phyloP scores from a whole-genome alignment of 2,888 invertebrate species.

The Heliothis peltigera region DNA sequence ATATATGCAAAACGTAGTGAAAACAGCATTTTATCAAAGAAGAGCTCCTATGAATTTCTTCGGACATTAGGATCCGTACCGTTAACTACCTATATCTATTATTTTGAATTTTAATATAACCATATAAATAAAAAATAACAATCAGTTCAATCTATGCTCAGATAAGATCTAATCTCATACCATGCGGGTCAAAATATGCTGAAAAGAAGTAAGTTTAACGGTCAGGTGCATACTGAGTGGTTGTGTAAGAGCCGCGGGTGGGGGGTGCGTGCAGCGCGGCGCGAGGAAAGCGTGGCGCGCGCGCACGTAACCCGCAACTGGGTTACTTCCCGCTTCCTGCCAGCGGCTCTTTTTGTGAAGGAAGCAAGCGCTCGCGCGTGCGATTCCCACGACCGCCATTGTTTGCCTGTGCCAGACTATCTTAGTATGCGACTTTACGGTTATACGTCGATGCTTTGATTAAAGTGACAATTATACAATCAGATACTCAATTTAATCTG shows the following conservation, averaged over 20 bases:
- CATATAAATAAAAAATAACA: too few relatives aligned
- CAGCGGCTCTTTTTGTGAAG: slow-evolving; percentile 70
- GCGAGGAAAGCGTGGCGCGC: slow-evolving; percentile 76
- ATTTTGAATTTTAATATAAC: too few relatives aligned
- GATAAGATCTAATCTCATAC: too few relatives aligned
- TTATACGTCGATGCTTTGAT: background rate
- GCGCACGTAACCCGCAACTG: slow-evolving; percentile 78
- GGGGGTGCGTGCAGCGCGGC: slow-evolving; percentile 53
- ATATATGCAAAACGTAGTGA: too few relatives aligned
- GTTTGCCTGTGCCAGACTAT: slow-evolving; percentile 46
- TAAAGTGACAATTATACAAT: background rate
- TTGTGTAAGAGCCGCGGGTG: slow-evolving; percentile 54
- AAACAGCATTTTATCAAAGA: too few relatives aligned
- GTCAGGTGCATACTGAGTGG: slow-evolving; percentile 20
- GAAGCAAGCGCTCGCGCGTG: slow-evolving; percentile 61
- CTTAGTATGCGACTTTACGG: background rate
- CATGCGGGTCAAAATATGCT: background rate
- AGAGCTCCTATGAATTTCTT: too few relatives aligned
- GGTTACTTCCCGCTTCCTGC: slow-evolving; percentile 86
- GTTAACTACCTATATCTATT: too few relatives aligned
- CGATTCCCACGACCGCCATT: slow-evolving; percentile 68
- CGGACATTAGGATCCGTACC: too few relatives aligned
- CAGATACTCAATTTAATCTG: too few relatives aligned
- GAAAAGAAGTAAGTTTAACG: slow-evolving; percentile 5
- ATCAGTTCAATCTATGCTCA: too few relatives aligned